Conservation (phyloP, 2,797 vertebrate species). For the Argya squamiceps region DNA sequence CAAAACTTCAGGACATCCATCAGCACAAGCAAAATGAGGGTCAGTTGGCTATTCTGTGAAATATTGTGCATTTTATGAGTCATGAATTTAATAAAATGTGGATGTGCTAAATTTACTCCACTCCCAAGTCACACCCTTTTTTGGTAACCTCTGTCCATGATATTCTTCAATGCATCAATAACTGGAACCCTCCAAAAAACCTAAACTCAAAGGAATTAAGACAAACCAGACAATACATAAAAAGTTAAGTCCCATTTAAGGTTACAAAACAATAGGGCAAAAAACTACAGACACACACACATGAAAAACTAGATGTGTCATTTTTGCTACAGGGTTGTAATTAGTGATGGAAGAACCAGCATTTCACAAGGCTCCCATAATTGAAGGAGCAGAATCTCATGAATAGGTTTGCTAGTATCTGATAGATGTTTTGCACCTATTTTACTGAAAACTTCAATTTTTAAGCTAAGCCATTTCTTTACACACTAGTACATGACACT, state of each 20-base stretch:
- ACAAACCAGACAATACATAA: slow-evolving; percentile 55
- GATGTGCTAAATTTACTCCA: slow-evolving; percentile 65
- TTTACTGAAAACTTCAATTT: not conserved
- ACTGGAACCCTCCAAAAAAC: slow-evolving; percentile 37
- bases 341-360: not conserved
- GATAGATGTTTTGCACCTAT: not conserved
- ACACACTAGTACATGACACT: not conserved
- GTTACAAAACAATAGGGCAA: slow-evolving; percentile 29
- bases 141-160: slow-evolving; percentile 63
- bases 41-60: slow-evolving; percentile 66
- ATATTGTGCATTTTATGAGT: slow-evolving; percentile 66
- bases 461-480: not conserved
- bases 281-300: not conserved
- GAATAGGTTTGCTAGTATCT: not conserved
- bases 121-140: slow-evolving; percentile 69
- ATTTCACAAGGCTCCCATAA: not conserved
- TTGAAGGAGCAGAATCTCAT: not conserved
- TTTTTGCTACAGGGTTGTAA: not conserved
- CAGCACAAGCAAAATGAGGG: slow-evolving; percentile 50
- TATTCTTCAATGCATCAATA: slow-evolving; percentile 57
- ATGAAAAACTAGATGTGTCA: not conserved
- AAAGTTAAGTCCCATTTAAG: slow-evolving; percentile 56
- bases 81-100: slow-evolving; percentile 64
- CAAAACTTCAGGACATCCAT: slow-evolving; percentile 59
- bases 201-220: slow-evolving; percentile 61